These are phyloP conservation scores for Phymatocera aterrima DNA, from an alignment of 2,888 invertebrate genomes.

Conservation along the genomic window DNA sequence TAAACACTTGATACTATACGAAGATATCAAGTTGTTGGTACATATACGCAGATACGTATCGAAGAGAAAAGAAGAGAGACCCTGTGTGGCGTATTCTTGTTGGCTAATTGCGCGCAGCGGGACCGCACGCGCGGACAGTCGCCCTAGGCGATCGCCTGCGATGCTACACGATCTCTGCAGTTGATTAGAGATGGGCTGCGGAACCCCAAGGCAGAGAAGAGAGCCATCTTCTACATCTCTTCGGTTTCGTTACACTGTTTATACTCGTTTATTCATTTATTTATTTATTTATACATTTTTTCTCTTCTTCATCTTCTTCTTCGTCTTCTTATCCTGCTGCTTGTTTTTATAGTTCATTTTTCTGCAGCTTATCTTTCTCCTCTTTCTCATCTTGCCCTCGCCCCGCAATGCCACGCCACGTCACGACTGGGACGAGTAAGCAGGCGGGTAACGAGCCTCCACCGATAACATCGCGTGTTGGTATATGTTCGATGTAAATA, in stretches of 20 bases:
- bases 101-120: constrained; percentile 39
- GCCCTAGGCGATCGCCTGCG: constrained; percentile 16
- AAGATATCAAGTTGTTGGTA: background rate
- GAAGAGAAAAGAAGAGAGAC: background rate
- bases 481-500: background rate
- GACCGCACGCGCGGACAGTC: constrained; percentile 28
- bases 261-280: constrained; percentile 27
- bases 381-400: background rate
- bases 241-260: constrained; percentile 38
- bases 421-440: constrained; percentile 30
- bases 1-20: background rate
- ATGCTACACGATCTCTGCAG: constrained; percentile 17
- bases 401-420: no score
- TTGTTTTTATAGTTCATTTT: background rate
- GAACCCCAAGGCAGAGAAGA: constrained; percentile 2
- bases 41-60: background rate
- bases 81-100: background rate
- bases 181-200: constrained; percentile 15
- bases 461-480: constrained; percentile 14
- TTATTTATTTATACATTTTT: no score
- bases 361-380: background rate
- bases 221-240: constrained; percentile 27
- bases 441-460: constrained; percentile 6
- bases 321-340: background rate
- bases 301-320: background rate